phyloP scores from a whole-genome alignment of 2,113 vertebrate genomes.

The Gavialis gangeticus region DNA sequence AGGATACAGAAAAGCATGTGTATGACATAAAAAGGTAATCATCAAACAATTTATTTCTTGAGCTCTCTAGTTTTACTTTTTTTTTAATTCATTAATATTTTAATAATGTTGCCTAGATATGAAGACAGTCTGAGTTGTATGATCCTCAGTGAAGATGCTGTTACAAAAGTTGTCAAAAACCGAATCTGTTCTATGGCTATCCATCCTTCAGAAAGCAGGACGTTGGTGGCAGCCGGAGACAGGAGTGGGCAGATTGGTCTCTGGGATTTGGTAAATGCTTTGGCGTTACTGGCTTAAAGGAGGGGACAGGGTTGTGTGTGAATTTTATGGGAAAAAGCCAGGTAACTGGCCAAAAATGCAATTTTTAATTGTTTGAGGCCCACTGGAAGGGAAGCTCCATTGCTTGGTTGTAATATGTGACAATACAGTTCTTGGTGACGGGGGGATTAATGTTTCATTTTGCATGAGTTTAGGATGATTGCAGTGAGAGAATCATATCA shows the following conservation, averaged over 20 bases:
- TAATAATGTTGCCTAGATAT: conserved; percentile 79
- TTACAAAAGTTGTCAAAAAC: conserved; percentile 84
- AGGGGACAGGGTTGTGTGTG: too few species aligned
- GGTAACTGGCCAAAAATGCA: too few species aligned
- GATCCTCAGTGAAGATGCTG: conserved; percentile 71
- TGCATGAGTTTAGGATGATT: background rate
- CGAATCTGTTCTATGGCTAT: conserved; percentile 84
- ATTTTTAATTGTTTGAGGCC: background rate
- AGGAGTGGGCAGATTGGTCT: conserved; percentile 85
- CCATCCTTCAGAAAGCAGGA: conserved; percentile 84
- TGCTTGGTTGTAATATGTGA: background rate
- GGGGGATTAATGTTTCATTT: background rate
- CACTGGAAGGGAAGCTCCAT: rapidly evolving
- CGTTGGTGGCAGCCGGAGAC: conserved; percentile 89
- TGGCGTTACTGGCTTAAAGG: background rate
- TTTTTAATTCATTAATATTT: background rate
- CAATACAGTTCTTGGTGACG: background rate
- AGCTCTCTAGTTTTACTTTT: background rate
- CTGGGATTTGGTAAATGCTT: conserved; percentile 86
- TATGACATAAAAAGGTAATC: conserved; percentile 71
- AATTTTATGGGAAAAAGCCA: too few species aligned
- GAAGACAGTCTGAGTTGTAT: conserved; percentile 76
- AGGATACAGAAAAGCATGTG: background rate
- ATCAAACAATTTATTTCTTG: background rate
- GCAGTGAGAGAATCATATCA: background rate